These are phyloP conservation scores for Papilio elwesi DNA, from an alignment of 2,888 invertebrate species.

Conservation along the genomic window DNA sequence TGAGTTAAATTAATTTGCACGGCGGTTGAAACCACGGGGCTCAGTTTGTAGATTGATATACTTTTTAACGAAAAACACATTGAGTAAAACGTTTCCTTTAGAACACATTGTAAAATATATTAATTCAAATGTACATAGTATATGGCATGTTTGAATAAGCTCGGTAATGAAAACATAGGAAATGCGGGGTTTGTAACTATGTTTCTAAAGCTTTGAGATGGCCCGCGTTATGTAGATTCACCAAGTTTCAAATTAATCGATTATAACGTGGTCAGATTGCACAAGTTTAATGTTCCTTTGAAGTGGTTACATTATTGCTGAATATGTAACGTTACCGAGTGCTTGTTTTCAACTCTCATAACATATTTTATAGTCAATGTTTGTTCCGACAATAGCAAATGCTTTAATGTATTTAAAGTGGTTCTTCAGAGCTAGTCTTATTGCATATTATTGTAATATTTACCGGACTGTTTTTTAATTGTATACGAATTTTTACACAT, in stretches of 20 bases:
- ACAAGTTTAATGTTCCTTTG: conserved; percentile 66
- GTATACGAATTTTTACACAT: no score
- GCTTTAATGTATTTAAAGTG: neutral
- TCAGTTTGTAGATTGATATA: no score
- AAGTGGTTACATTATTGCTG: conserved; percentile 30
- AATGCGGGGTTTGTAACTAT: conserved; percentile 43
- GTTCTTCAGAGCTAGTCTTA: no score
- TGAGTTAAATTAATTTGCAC: no score
- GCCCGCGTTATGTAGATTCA: conserved; percentile 57
- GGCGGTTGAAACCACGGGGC: no score
- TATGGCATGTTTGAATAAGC: conserved; percentile 4
- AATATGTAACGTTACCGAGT: conserved; percentile 12
- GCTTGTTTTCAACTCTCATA: conserved; percentile 1
- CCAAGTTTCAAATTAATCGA: conserved; percentile 74
- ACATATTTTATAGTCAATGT: conserved; percentile 2
- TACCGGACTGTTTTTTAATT: no score
- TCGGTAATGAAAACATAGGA: conserved; percentile 15
- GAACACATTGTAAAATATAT: neutral
- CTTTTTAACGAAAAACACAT: no score
- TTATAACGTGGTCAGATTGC: conserved; percentile 67
- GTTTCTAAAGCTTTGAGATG: conserved; percentile 45
- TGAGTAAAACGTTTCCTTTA: neutral
- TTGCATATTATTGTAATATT: no score
- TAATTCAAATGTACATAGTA: neutral
- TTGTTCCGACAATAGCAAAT: neutral